These are phyloP conservation scores for Malurus elegans DNA, from an alignment of 2,113 vertebrate species.

Conservation along the genomic window DNA sequence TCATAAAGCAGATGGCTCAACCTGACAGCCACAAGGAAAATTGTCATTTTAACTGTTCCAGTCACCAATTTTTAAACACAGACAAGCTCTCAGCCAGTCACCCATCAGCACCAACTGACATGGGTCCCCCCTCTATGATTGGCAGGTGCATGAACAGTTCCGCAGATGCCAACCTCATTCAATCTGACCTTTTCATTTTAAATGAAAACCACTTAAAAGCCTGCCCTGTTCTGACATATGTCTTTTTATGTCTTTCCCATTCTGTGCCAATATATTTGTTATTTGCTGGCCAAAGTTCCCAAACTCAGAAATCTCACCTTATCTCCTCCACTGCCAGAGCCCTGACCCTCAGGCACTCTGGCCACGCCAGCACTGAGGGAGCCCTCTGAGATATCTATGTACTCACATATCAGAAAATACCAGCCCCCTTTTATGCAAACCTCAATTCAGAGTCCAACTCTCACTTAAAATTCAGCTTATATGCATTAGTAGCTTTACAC, in stretches of 20 bases:
- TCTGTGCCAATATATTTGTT: not conserved
- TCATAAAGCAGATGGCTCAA: not conserved
- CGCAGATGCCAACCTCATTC: constrained; percentile 9
- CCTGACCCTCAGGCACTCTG: not conserved
- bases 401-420: not conserved
- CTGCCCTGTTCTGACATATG: not conserved
- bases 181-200: constrained; percentile 53
- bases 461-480: not conserved
- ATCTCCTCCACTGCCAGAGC: not conserved
- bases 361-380: not conserved
- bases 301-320: not conserved
- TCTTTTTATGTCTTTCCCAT: not conserved
- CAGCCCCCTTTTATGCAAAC: not conserved
- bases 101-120: not conserved
- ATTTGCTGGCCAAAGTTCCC: not conserved
- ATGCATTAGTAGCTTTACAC: not conserved
- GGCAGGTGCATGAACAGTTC: not conserved
- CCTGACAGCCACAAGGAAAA: not conserved
- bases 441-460: not conserved
- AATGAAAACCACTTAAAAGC: constrained; percentile 48
- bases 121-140: not conserved
- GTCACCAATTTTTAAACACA: not conserved
- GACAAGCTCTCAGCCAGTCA: constrained; percentile 14
- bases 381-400: not conserved
- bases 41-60: not conserved